Conservation (phyloP, 2,113 vertebrate species). For the Fukomys damarensis region DNA sequence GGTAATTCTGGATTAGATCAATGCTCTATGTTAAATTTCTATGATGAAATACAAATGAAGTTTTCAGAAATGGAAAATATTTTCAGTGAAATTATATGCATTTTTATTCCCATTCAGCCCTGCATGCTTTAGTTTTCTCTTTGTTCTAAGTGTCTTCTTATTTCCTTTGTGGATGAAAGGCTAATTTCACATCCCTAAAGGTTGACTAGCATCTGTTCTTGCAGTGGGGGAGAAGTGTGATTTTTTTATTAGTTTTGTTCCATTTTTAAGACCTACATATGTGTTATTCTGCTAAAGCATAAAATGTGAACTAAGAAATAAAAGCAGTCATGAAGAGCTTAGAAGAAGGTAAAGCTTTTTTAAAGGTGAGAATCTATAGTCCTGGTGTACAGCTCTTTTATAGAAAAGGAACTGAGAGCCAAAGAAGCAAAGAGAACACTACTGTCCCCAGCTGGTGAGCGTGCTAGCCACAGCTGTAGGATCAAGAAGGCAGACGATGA, state of each 20-base stretch:
- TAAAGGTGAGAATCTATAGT: background rate
- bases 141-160: background rate
- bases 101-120: background rate
- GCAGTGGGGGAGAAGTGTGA: background rate
- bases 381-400: background rate
- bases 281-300: background rate
- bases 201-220: background rate
- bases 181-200: background rate
- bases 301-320: background rate
- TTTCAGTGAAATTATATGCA: background rate
- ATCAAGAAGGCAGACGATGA: too few species aligned
- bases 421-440: background rate
- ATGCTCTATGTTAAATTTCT: background rate
- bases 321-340: background rate
- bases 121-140: background rate
- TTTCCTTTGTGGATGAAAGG: background rate
- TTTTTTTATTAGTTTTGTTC: background rate
- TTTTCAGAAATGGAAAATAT: background rate
- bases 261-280: background rate
- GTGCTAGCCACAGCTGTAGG: rapidly evolving
- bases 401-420: background rate
- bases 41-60: background rate
- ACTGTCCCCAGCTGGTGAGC: too few species aligned
- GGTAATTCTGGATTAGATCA: background rate
- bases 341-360: background rate